phyloP scores from a whole-genome alignment of 2,113 vertebrate species.

The Petromus typicus region DNA sequence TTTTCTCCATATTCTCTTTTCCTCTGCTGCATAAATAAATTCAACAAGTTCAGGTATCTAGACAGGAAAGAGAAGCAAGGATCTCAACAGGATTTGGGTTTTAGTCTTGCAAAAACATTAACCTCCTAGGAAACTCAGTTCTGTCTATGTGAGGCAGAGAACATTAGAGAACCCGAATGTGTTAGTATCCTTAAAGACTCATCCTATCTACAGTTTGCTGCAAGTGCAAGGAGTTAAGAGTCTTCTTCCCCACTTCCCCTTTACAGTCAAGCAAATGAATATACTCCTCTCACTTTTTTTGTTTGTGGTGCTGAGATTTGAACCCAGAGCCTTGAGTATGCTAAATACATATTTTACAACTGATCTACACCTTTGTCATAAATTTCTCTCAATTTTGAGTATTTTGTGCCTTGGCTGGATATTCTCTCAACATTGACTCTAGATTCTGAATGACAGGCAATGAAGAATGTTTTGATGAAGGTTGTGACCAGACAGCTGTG shows the following conservation, averaged over 20 bases:
- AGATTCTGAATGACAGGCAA: background rate
- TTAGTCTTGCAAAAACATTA: background rate
- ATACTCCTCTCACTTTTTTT: background rate
- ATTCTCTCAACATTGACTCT: background rate
- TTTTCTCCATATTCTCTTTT: background rate
- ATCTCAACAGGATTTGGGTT: background rate
- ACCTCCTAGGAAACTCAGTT: background rate
- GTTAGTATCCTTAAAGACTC: background rate
- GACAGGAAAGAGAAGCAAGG: background rate
- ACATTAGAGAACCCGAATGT: background rate
- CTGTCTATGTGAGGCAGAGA: background rate
- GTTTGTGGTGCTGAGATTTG: background rate
- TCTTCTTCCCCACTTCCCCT: background rate
- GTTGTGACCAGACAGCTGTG: background rate
- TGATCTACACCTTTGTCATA: background rate
- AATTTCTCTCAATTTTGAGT: background rate
- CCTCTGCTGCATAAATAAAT: background rate
- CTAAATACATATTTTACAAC: background rate
- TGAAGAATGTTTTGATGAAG: background rate
- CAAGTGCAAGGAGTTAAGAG: background rate
- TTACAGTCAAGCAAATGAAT: background rate
- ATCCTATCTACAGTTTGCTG: background rate
- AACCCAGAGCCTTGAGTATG: too few relatives aligned
- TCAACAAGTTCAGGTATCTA: background rate
- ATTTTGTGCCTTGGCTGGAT: background rate